Percentiles rank a stretch among this genome's conserved stretches.
Evolutionary conservation across 2,113 vertebrate genomes (phyloP).

Genomic region (Hippocampus abdominalis): DNA sequence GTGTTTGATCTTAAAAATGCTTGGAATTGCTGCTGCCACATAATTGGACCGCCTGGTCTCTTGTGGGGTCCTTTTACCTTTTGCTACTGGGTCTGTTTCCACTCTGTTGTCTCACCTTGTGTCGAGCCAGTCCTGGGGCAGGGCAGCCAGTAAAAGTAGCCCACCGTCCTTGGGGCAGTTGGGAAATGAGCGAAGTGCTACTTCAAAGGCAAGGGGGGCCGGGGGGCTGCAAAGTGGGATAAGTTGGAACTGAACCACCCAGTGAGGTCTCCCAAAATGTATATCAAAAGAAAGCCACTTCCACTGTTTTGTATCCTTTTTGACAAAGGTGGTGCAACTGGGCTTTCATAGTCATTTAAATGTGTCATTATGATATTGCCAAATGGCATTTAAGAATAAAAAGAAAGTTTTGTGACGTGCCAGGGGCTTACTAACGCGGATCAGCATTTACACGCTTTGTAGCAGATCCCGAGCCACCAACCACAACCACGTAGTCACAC

Average conservation of each 20-base stretch:
- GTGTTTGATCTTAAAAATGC: slow-evolving; percentile 1
- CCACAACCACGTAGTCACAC: neutral
- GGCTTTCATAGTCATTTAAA: slow-evolving; percentile 11
- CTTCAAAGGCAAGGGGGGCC: slow-evolving; percentile 67
- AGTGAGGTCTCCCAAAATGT: slow-evolving; percentile 47
- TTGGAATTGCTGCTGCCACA: slow-evolving; percentile 7
- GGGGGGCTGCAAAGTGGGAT: slow-evolving; percentile 46
- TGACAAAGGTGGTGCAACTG: slow-evolving; percentile 39
- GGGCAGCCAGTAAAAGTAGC: slow-evolving; percentile 46
- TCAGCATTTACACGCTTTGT: neutral
- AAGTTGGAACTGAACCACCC: slow-evolving; percentile 49
- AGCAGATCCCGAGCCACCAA: neutral
- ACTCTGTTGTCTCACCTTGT: slow-evolving; percentile 53
- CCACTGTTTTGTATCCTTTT: slow-evolving; percentile 14
- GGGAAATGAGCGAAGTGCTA: slow-evolving; percentile 46
- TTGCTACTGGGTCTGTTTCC: slow-evolving; percentile 35
- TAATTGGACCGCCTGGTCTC: neutral
- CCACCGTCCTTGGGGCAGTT: slow-evolving; percentile 47
- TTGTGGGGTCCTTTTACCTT: slow-evolving; percentile 37
- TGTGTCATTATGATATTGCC: neutral
- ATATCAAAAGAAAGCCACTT: slow-evolving; percentile 43
- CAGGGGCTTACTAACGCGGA: neutral
- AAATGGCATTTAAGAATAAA: neutral
- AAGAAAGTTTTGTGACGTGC: neutral
- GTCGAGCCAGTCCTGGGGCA: slow-evolving; percentile 44